Base-by-base conservation (phyloP, 2,113 vertebrate genomes). In the Saimiri boliviensis region DNA sequence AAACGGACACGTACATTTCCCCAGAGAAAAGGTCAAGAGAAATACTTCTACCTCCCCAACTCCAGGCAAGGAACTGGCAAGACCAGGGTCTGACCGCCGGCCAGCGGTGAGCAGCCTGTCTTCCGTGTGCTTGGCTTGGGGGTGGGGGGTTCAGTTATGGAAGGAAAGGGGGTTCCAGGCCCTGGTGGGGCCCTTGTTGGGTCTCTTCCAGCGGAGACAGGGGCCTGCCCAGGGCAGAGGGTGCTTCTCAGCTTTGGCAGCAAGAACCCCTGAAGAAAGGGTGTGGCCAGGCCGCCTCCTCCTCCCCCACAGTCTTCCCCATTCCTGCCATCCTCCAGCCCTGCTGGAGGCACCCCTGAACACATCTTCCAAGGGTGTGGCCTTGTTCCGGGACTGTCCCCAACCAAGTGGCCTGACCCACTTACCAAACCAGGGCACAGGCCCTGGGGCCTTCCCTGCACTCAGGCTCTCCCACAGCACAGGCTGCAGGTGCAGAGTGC, bases 401-500 rank as follows among this genome's bases (percentile, higher is more conserved):
- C 98, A 97, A 97, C 98, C 96, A 97, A 98, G 97, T 96, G 90
- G 97, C 98, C 95, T 99, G 98, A 99, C 99, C 98, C 98, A 98
- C 92, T 99, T 99, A 98, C 98, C 98, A 98, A 98, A 98, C 97
- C 98, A 98, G 98, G 97, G 94, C 98, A 98, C 95, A 97, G 97
- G 98, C 98, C 98, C 97, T 68, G 56, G 96, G 98, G 98, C 98
- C 98, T 97, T 98, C 27, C 94, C 84, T 86, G 97, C 94, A 95
- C 88, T 97, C 88, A 95, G 97, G 97, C 97, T 97, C 96, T 98
- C 98, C 98, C 98, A 98, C 95, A 89, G 97, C 95, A 4, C 35
- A 91, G 89, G 95, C 49, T 52, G 49, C 49, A 52, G 16, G 58
- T 58, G 10, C 32, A 30, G n/a, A 76, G 92, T 40, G 68, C 74